Evolutionary conservation across 2,888 invertebrate genomes (phyloP).

Genomic region (Spialia ferax): DNA sequence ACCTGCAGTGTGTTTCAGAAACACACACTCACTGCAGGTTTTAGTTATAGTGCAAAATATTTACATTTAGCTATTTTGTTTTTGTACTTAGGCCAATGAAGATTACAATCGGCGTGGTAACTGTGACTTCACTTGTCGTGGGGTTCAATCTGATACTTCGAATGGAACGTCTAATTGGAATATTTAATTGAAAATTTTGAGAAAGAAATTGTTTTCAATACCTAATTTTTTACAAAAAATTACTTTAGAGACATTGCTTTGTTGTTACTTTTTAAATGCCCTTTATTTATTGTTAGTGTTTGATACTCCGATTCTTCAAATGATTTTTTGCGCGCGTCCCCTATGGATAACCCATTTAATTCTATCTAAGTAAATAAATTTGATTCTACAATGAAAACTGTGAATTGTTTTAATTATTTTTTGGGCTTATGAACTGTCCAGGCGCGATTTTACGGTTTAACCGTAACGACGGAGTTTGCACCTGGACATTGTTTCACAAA

Average conservation of each 20-base stretch:
- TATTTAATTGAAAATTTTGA: constrained; percentile 19
- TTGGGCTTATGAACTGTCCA: constrained; percentile 42
- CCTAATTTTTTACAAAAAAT: background rate
- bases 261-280: background rate
- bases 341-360: no score
- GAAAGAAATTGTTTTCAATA: background rate
- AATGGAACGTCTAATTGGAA: constrained; percentile 59
- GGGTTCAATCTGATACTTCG: constrained; percentile 68
- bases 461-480: constrained; percentile 59
- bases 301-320: background rate
- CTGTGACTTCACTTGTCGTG: constrained; percentile 69
- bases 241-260: background rate
- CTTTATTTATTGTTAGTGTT: background rate
- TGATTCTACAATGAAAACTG: background rate
- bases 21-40: no score
- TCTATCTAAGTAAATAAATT: background rate
- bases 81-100: constrained; percentile 74
- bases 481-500: constrained; percentile 61
- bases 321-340: background rate
- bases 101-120: constrained; percentile 73
- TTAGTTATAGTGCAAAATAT: background rate
- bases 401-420: constrained; percentile 16
- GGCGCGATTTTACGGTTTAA: constrained; percentile 60
- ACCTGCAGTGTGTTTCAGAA: no score
- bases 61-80: background rate